These are phyloP conservation scores for Pelosia muscerda DNA, from an alignment of 2,888 invertebrate species.

Conservation along the genomic window DNA sequence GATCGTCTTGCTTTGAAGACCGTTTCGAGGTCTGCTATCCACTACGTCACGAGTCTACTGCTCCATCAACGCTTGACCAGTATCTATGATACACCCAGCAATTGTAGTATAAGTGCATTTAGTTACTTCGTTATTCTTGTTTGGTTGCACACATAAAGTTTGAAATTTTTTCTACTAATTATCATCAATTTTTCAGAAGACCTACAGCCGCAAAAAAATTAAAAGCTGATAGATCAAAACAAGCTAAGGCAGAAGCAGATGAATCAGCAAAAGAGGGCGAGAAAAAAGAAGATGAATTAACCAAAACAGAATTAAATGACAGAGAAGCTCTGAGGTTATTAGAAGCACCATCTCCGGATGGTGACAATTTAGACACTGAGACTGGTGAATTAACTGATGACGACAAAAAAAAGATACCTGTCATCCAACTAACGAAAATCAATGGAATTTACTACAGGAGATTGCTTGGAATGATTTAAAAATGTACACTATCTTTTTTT, in stretches of 20 bases:
- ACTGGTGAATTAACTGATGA: constrained; percentile 46
- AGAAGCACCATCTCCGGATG: constrained; percentile 63
- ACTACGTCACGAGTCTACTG: too few species aligned
- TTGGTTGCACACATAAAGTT: background rate
- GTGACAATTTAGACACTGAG: constrained; percentile 62
- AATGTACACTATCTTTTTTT: background rate
- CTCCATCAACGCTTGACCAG: too few species aligned
- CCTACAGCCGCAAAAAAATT: background rate
- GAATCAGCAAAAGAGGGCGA: constrained; percentile 2
- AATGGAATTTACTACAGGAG: constrained; percentile 66
- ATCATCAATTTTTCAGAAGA: background rate
- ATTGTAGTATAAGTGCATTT: too few species aligned
- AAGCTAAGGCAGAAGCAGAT: background rate
- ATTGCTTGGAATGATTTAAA: constrained; percentile 48
- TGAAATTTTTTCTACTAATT: background rate
- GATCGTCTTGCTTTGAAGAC: too few species aligned
- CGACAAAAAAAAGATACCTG: constrained; percentile 41
- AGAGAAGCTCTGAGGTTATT: constrained; percentile 56
- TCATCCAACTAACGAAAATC: constrained; percentile 59
- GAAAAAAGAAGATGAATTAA: background rate
- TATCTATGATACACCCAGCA: too few species aligned
- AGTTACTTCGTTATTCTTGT: background rate
- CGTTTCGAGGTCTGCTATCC: too few species aligned
- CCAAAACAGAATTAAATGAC: constrained; percentile 15
- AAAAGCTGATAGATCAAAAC: background rate